Percentiles rank a stretch among this genome's conserved stretches.
These are phyloP conservation scores for Drosophila histrio DNA, from an alignment of 2,888 invertebrate species.

Conservation along the genomic window DNA sequence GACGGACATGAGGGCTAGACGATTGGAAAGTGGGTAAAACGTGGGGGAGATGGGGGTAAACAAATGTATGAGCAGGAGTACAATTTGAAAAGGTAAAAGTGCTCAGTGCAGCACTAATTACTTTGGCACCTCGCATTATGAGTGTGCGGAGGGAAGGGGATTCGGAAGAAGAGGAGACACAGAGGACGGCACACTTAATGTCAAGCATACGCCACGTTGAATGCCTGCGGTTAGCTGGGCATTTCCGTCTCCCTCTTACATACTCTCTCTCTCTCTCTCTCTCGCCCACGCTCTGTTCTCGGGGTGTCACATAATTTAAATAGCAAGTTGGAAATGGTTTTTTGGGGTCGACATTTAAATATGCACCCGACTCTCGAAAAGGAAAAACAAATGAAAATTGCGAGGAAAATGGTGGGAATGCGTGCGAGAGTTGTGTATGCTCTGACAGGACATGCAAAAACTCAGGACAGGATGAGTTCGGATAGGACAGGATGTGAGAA, in stretches of 20 bases:
- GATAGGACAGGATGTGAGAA: constrained; percentile 26
- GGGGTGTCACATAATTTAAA: constrained; percentile 36
- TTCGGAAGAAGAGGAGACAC: constrained; percentile 5
- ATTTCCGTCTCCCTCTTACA: constrained; percentile 1
- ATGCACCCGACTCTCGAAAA: constrained; percentile 45
- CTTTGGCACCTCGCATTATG: constrained; percentile 72
- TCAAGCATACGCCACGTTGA: constrained; percentile 68
- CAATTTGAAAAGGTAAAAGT: constrained; percentile 43
- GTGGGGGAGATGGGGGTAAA: background rate
- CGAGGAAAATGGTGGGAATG: constrained; percentile 34
- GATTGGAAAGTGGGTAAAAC: background rate
- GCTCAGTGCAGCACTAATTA: constrained; percentile 76
- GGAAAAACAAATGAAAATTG: constrained; percentile 45
- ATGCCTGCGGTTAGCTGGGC: constrained; percentile 62
- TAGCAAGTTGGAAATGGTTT: constrained; percentile 31
- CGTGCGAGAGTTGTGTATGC: constrained; percentile 4
- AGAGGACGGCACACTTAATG: constrained; percentile 58
- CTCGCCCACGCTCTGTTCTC: background rate
- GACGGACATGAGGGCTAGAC: constrained; percentile 1
- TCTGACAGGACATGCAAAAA: constrained; percentile 32
- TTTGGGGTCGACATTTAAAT: constrained; percentile 55
- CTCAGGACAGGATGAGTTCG: constrained; percentile 4
- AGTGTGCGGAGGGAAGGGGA: background rate
- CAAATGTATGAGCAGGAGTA: constrained; percentile 42
- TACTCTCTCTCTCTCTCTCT: background rate